Conservation (phyloP, 2,113 vertebrate species). For the Laticauda colubrina region DNA sequence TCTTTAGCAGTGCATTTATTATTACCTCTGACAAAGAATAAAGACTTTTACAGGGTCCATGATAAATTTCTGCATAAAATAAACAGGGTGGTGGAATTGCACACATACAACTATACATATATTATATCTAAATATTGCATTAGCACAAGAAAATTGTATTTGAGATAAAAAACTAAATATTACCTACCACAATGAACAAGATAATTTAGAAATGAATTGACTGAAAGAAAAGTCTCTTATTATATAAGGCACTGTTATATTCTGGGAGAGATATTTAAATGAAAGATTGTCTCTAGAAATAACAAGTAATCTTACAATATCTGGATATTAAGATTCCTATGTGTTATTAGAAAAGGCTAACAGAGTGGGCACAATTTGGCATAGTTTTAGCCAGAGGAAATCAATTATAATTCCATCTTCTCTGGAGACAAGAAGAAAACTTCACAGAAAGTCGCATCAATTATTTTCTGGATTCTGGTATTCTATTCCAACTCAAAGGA, state of each 20-base stretch:
- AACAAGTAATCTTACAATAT: neutral
- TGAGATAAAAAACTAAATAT: neutral
- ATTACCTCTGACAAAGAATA: slow-evolving; percentile 77
- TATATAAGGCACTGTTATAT: neutral
- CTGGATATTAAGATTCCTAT: neutral
- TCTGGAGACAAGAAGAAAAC: neutral
- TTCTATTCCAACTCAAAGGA: neutral
- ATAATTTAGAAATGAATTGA: neutral
- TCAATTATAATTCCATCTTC: neutral
- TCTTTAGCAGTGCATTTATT: slow-evolving; percentile 78
- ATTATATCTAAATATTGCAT: slow-evolving; percentile 20
- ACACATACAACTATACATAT: slow-evolving; percentile 11
- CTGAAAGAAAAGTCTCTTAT: neutral
- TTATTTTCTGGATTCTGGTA: neutral
- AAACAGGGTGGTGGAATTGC: slow-evolving; percentile 49
- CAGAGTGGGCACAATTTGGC: neutral
- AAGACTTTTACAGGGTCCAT: slow-evolving; percentile 71
- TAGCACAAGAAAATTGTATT: neutral
- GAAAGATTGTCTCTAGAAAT: neutral
- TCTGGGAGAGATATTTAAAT: neutral
- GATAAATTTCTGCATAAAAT: slow-evolving; percentile 69
- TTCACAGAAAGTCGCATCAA: neutral
- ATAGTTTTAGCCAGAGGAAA: neutral
- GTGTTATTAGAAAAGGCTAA: neutral
- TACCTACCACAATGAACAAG: neutral